A percentile compares a stretch with the other conserved stretches of the same genome.
These are phyloP conservation scores for Lepidochrysops patricia DNA, from an alignment of 2,888 invertebrate species.

Conservation along the genomic window DNA sequence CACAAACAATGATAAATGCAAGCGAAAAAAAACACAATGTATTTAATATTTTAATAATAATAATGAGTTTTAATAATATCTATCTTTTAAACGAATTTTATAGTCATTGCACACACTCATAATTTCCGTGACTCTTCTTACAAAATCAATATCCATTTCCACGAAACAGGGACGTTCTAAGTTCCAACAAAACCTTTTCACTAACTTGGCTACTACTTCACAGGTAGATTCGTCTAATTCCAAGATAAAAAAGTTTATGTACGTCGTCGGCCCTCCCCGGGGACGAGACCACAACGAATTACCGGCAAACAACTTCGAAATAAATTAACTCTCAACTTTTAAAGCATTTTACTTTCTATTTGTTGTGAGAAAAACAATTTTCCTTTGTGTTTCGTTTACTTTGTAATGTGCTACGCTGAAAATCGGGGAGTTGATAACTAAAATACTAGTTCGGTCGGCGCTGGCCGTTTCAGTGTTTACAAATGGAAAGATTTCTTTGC, in stretches of 20 bases:
- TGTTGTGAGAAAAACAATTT: slow-evolving; percentile 45
- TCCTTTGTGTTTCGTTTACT: slow-evolving; percentile 41
- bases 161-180: not conserved
- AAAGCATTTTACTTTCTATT: slow-evolving; percentile 46
- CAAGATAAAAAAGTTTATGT: slow-evolving; percentile 25
- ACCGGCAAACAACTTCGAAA: slow-evolving; percentile 70
- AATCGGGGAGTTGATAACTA: slow-evolving; percentile 12
- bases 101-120: not conserved
- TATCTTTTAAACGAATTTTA: too few relatives aligned
- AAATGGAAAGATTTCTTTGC: not conserved
- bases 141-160: not conserved
- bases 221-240: slow-evolving; percentile 20
- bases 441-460: not conserved
- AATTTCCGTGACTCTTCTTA: not conserved
- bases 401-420: slow-evolving; percentile 11
- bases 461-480: not conserved
- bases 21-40: too few relatives aligned
- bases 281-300: slow-evolving; percentile 68
- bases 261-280: slow-evolving; percentile 44
- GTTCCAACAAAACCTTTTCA: not conserved
- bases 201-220: not conserved
- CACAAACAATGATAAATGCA: too few relatives aligned
- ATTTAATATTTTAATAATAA: too few relatives aligned
- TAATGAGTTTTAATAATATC: too few relatives aligned
- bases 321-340: slow-evolving; percentile 70